A percentile compares a stretch with the other conserved stretches of the same genome.
phyloP scores from a whole-genome alignment of 2,797 vertebrate species.

The Thamnophis elegans region DNA sequence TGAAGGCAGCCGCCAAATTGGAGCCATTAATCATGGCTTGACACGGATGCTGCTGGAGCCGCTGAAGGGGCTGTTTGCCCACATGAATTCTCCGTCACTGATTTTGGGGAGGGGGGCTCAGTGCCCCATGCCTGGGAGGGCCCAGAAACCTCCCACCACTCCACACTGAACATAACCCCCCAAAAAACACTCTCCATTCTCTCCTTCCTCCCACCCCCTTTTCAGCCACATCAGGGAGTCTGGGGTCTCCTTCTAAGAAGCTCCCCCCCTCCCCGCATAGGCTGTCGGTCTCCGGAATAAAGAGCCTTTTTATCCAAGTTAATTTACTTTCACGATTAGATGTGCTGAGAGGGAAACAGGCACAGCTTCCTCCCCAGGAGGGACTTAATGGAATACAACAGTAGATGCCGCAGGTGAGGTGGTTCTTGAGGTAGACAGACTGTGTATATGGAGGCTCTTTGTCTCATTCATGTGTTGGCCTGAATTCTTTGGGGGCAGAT shows the following conservation, averaged over 20 bases:
- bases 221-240: background rate
- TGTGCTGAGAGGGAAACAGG: background rate
- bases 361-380: background rate
- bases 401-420: background rate
- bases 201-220: background rate
- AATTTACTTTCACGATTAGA: background rate
- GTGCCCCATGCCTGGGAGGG: background rate
- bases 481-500: background rate
- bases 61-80: background rate
- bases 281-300: background rate
- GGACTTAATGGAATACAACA: background rate
- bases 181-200: background rate
- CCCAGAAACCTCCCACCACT: background rate
- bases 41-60: slow-evolving; percentile 62
- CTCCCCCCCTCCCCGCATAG: background rate
- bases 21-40: slow-evolving; percentile 85
- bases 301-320: background rate
- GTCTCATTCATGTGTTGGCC: background rate
- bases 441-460: background rate
- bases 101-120: background rate
- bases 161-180: background rate
- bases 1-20: slow-evolving; percentile 82
- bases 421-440: background rate
- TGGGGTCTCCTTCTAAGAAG: background rate
- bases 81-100: background rate